Evolutionary conservation across 1,140 invertebrate species (phyloP).

Genomic region (Eueides isabella): DNA sequence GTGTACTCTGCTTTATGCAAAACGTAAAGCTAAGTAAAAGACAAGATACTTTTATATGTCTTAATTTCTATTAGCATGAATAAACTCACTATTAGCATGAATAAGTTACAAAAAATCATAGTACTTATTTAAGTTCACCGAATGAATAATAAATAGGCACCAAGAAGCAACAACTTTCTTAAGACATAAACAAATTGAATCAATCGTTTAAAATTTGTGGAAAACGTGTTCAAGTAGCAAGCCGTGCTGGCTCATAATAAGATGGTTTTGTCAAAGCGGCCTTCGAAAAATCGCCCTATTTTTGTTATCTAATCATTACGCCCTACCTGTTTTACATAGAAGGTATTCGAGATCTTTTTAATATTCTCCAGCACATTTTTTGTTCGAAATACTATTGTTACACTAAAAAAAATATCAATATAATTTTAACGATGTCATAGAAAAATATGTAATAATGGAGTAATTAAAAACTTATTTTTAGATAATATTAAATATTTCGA

Average conservation of each 20-base stretch:
- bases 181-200: conserved; percentile 33
- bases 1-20: no score
- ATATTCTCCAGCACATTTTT: not conserved
- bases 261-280: conserved; percentile 47
- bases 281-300: conserved; percentile 41
- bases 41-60: no score
- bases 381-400: not conserved
- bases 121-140: not conserved
- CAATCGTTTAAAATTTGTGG: conserved; percentile 36
- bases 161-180: conserved; percentile 9
- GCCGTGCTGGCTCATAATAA: conserved; percentile 67
- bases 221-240: conserved; percentile 67
- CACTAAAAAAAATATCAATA: not conserved
- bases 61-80: no score
- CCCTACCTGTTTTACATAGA: conserved; percentile 34
- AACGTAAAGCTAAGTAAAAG: no score
- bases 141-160: not conserved
- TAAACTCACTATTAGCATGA: no score
- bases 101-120: no score
- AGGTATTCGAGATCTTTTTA: conserved; percentile 18
- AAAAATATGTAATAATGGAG: not conserved
- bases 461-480: conserved; percentile 58
- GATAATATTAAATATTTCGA: conserved; percentile 72
- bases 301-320: conserved; percentile 41
- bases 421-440: no score